Percentiles rank a stretch among this genome's conserved stretches.
phyloP scores from a whole-genome alignment of 2,113 vertebrate species.

The Channa maculata region DNA sequence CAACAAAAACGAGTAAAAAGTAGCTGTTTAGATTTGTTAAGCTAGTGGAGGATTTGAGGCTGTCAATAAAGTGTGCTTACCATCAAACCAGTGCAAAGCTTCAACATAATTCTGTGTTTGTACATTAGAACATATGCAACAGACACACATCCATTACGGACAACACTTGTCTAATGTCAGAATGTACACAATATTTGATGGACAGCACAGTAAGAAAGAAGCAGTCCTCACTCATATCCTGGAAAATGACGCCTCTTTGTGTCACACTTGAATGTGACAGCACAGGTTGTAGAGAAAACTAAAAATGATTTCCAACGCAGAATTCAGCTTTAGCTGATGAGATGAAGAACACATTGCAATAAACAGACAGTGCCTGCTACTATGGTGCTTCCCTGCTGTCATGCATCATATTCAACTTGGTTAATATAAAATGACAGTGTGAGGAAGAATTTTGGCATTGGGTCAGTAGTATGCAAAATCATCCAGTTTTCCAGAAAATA shows the following conservation, averaged over 20 bases:
- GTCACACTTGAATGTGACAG: constrained; percentile 26
- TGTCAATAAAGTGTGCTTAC: constrained; percentile 72
- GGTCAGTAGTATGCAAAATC: constrained; percentile 4
- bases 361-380: constrained; percentile 24
- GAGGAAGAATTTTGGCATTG: constrained; percentile 21
- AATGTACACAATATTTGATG: constrained; percentile 59
- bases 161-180: constrained; percentile 48
- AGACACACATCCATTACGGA: constrained; percentile 24
- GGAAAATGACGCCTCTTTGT: constrained; percentile 27
- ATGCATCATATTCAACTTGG: constrained; percentile 15
- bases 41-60: constrained; percentile 58
- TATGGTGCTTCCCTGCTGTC: constrained; percentile 18
- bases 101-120: constrained; percentile 55
- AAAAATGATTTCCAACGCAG: neutral
- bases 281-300: constrained; percentile 1
- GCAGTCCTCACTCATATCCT: constrained; percentile 4
- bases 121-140: constrained; percentile 54
- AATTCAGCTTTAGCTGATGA: constrained; percentile 27
- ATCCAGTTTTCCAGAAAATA: constrained; percentile 18
- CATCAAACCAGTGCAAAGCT: constrained; percentile 65
- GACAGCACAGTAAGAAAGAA: constrained; percentile 46
- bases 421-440: constrained; percentile 29
- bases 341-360: constrained; percentile 3
- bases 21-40: constrained; percentile 36
- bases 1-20: neutral